Base-by-base conservation (phyloP, 2,113 vertebrate species). In the Anoplopoma fimbria region DNA sequence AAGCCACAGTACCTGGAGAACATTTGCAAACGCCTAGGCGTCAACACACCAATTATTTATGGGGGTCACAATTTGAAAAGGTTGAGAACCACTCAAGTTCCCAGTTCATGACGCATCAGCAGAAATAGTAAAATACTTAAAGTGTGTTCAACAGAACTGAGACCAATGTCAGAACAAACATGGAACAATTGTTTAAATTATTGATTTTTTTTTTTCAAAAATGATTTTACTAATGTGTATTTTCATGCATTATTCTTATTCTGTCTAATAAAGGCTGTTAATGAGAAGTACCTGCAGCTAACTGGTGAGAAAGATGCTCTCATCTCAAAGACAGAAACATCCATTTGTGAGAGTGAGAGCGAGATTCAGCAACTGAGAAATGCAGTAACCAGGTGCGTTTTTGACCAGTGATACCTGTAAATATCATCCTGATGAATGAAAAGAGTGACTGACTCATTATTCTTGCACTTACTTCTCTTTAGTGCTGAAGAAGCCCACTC, bases 401-500 rank as follows among this genome's bases (percentile, higher is more conserved):
- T 33, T 47, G 6, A 36, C 17, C 45, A 42, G 2, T 13, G 19
- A 27, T 13, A 58, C 12, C n/a, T 70, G 7, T 10, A 0, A 9
- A 36, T 60, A 73, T 60, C 2, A 27, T 33, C 10, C 27, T 14
- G 2, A 6, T 38, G n/a, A 0, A 2, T 63, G 25, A n/a, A 3
- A 19, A 6, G 4, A 25, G 2, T 21, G 1, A 3, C 27, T 21
- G 6, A 53, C 1, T 62, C 0, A 36, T 55, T 51, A 13, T 49
- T 21, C 34, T 17, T 9, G 8, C 6, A 2, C 42, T 13, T 75
- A 3, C n/a, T 4, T 40, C 51, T 49, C 57, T 9, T 58, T 70
- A 99, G 98, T 62, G 90, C 93, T 19, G 94, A 96, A 83, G 94
- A 94, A 83, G 95, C 95, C 60, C 93, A 96, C 45, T 84, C 88